phyloP scores from a whole-genome alignment of 1,140 invertebrate species.

The Heliconius melpomene region DNA sequence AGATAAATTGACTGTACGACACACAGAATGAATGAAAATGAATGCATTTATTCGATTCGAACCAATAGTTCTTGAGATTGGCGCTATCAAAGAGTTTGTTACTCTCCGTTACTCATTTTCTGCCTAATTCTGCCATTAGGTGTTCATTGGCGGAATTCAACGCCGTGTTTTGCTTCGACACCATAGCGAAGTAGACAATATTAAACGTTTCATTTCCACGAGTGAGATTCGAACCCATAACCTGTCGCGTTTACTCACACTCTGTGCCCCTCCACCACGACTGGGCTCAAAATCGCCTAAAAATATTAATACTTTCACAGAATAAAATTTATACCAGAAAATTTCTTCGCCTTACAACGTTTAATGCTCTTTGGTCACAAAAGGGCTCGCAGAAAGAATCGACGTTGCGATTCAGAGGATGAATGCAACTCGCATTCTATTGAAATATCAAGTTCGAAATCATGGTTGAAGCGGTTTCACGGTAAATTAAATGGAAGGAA shows the following conservation, averaged over 20 bases:
- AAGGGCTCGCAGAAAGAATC: not conserved
- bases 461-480: not conserved
- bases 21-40: no score
- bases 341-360: not conserved
- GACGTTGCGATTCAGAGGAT: not conserved
- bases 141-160: no score
- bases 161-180: not conserved
- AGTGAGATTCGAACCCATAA: not conserved
- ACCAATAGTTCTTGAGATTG: no score
- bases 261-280: not conserved
- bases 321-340: no score
- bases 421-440: conserved; percentile 8
- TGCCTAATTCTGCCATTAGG: no score
- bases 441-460: conserved; percentile 5
- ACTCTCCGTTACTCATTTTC: no score
- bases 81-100: no score
- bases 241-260: not conserved
- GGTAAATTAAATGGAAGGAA: not conserved
- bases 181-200: not conserved
- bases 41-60: no score
- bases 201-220: not conserved
- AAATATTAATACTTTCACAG: no score
- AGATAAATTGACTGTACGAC: no score
- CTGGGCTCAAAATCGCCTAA: not conserved
- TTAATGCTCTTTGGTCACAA: not conserved